phyloP scores from a whole-genome alignment of 2,888 invertebrate species.

The Anoplius nigerrimus region DNA sequence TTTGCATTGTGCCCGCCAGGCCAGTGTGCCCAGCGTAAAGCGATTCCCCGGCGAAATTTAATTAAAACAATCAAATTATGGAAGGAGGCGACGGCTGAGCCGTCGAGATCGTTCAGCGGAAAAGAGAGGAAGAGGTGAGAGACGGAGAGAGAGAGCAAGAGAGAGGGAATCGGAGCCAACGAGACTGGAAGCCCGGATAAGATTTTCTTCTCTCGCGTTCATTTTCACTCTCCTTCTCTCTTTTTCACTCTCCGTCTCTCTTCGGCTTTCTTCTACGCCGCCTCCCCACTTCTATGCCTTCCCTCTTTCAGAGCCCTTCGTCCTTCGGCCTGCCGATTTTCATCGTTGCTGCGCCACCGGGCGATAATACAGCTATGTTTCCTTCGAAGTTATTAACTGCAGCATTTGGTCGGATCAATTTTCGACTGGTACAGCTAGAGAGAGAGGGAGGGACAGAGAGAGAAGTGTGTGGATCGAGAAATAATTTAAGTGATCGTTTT shows the following conservation, averaged over 20 bases:
- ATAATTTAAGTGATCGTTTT: no score
- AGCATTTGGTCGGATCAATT: background rate
- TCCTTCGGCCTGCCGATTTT: constrained; percentile 21
- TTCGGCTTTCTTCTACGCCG: constrained; percentile 44
- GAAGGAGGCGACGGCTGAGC: constrained; percentile 70
- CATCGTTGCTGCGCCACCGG: background rate
- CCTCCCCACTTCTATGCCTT: constrained; percentile 3
- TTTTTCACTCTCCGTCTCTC: constrained; percentile 29
- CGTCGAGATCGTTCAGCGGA: constrained; percentile 58
- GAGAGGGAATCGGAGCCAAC: background rate
- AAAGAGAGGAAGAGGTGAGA: constrained; percentile 54
- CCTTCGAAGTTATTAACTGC: constrained; percentile 16
- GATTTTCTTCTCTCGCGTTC: constrained; percentile 67
- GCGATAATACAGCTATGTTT: constrained; percentile 4
- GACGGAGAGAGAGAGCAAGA: constrained; percentile 23
- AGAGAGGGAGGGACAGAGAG: no score
- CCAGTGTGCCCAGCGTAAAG: constrained; percentile 72
- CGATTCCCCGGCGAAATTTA: constrained; percentile 74
- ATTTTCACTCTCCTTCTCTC: constrained; percentile 58
- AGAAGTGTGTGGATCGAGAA: no score
- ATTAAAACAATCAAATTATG: constrained; percentile 76
- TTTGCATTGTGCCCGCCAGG: constrained; percentile 71
- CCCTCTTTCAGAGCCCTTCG: constrained; percentile 19
- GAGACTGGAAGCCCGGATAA: constrained; percentile 64
- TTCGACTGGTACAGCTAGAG: no score